phyloP scores from a whole-genome alignment of 1,140 invertebrate species.

The Hypothenemus hampei region DNA sequence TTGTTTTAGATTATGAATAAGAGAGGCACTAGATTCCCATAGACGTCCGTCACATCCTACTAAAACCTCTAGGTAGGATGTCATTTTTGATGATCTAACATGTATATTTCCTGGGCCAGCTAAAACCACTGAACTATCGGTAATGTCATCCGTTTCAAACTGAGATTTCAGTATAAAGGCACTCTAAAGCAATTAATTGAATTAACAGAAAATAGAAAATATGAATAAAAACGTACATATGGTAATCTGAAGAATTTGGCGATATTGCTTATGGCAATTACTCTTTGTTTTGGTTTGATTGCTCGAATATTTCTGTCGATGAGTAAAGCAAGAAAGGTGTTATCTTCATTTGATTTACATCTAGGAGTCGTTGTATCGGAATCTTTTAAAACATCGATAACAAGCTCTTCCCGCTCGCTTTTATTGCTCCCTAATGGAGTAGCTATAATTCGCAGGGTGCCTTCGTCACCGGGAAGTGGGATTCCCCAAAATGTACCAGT shows the following conservation, averaged over 20 bases:
- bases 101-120: constrained; percentile 57
- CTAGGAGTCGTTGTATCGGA: constrained; percentile 22
- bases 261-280: constrained; percentile 51
- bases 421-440: constrained; percentile 16
- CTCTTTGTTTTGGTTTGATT: constrained; percentile 48
- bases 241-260: constrained; percentile 51
- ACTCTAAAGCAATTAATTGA: constrained; percentile 40
- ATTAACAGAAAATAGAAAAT: not conserved
- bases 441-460: constrained; percentile 33
- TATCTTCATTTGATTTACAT: constrained; percentile 37
- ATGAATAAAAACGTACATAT: constrained; percentile 46
- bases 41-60: constrained; percentile 61
- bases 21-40: constrained; percentile 48
- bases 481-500: constrained; percentile 40
- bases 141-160: constrained; percentile 39
- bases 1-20: constrained; percentile 54
- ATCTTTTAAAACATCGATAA: constrained; percentile 4
- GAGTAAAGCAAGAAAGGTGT: constrained; percentile 46
- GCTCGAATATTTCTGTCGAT: constrained; percentile 48
- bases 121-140: constrained; percentile 49
- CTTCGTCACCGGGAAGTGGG: constrained; percentile 37
- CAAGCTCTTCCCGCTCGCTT: too few species aligned
- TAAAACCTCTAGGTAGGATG: constrained; percentile 46
- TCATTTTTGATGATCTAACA: constrained; percentile 45
- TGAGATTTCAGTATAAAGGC: constrained; percentile 46